phyloP scores from a whole-genome alignment of 1,140 invertebrate genomes.

The Odontomachus brunneus region DNA sequence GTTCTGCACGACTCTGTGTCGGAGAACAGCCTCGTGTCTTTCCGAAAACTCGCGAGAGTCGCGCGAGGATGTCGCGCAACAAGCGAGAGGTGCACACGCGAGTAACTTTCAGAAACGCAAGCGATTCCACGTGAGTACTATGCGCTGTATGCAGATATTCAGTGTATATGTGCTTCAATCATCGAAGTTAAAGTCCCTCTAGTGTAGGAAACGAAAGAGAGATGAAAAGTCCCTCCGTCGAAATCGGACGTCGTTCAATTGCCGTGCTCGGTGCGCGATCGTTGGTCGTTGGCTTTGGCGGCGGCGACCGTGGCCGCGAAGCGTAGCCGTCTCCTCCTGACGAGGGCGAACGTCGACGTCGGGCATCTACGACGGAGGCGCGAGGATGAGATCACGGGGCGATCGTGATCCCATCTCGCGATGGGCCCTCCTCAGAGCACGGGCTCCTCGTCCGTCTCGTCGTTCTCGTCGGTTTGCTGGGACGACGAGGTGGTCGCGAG shows the following conservation, averaged over 20 bases:
- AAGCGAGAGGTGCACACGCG: too few relatives aligned
- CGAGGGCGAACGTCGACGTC: constrained; percentile 46
- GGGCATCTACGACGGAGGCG: constrained; percentile 60
- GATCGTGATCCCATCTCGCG: constrained; percentile 66
- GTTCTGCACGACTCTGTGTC: too few relatives aligned
- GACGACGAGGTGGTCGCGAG: constrained; percentile 6
- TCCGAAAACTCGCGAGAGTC: too few relatives aligned
- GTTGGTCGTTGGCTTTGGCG: constrained; percentile 3
- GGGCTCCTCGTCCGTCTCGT: constrained; percentile 83
- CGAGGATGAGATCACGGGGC: constrained; percentile 65
- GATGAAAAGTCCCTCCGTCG: background rate
- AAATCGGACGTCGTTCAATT: constrained; percentile 25
- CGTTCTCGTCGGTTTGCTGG: constrained; percentile 77
- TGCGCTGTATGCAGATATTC: too few relatives aligned
- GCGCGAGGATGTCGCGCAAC: too few relatives aligned
- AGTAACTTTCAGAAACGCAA: too few relatives aligned
- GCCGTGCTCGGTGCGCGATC: constrained; percentile 5
- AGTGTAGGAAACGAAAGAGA: too few relatives aligned
- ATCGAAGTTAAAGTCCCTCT: too few relatives aligned
- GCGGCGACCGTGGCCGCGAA: constrained; percentile 36
- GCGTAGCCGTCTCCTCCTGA: constrained; percentile 61
- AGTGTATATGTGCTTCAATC: too few relatives aligned
- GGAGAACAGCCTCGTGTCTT: too few relatives aligned
- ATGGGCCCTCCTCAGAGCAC: constrained; percentile 77
- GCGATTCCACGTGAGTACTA: too few relatives aligned